phyloP scores from a whole-genome alignment of 1,140 invertebrate genomes.

The Cydia pomonella region DNA sequence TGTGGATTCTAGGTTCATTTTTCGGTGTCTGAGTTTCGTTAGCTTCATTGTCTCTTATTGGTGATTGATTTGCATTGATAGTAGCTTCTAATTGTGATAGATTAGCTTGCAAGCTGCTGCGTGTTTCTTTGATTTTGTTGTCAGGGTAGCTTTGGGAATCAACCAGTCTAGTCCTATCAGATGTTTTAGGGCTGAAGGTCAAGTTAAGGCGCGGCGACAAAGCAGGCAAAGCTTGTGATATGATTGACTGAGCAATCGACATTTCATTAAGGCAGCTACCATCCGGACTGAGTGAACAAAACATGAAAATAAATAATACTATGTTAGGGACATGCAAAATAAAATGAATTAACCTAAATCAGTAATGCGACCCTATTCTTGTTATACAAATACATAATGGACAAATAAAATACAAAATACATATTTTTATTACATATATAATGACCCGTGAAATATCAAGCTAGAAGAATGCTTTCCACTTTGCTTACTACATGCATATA shows the following conservation, averaged over 20 bases:
- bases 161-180: constrained; percentile 75
- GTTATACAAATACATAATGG: constrained; percentile 41
- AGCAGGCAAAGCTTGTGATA: constrained; percentile 78
- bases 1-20: constrained; percentile 49
- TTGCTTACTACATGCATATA: constrained; percentile 39
- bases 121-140: constrained; percentile 57
- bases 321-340: constrained; percentile 57
- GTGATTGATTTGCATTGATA: constrained; percentile 50
- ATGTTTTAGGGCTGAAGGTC: constrained; percentile 74
- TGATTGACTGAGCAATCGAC: constrained; percentile 79
- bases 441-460: constrained; percentile 38
- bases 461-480: constrained; percentile 75
- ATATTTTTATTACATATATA: constrained; percentile 41
- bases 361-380: constrained; percentile 1
- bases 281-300: constrained; percentile 68
- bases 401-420: constrained; percentile 40
- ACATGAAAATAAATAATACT: constrained; percentile 59
- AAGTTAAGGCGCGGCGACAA: constrained; percentile 72
- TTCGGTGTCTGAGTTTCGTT: constrained; percentile 52
- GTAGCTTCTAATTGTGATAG: constrained; percentile 64
- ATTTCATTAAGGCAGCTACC: constrained; percentile 78
- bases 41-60: constrained; percentile 46
- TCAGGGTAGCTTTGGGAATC: constrained; percentile 70
- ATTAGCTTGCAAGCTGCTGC: constrained; percentile 67
- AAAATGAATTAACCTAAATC: constrained; percentile 40